A percentile compares a stretch with the other conserved stretches of the same genome.
Evolutionary conservation across 2,113 vertebrate species (phyloP).

Genomic region (Coregonus clupeaformis): DNA sequence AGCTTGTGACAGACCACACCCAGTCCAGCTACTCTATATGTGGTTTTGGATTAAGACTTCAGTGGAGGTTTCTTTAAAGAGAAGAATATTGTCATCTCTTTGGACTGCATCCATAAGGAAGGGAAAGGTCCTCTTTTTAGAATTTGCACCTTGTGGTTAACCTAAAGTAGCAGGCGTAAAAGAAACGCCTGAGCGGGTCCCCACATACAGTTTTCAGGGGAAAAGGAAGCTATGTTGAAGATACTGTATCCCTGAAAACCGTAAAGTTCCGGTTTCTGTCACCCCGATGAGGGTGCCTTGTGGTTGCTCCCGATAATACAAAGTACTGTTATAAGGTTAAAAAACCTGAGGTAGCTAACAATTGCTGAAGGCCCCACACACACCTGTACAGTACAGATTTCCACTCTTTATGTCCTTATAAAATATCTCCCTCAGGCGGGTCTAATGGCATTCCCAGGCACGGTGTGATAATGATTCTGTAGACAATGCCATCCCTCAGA

Average conservation of each 20-base stretch:
- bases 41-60: conserved; percentile 35
- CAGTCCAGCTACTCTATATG: conserved; percentile 26
- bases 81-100: conserved; percentile 16
- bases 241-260: too few relatives aligned
- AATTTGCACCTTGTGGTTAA: neutral
- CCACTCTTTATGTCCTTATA: conserved; percentile 34
- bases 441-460: conserved; percentile 56
- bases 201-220: too few relatives aligned
- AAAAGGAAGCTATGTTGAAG: too few relatives aligned
- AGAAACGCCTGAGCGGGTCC: neutral
- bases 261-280: too few relatives aligned
- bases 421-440: conserved; percentile 36
- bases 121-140: neutral
- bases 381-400: conserved; percentile 45
- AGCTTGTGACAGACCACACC: conserved; percentile 25
- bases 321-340: neutral
- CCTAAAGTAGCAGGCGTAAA: neutral
- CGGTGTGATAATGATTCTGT: conserved; percentile 50
- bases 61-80: neutral
- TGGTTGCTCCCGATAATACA: neutral
- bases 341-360: neutral
- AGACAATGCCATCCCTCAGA: conserved; percentile 50
- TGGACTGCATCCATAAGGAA: conserved; percentile 26
- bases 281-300: too few relatives aligned
- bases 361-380: neutral